phyloP scores from a whole-genome alignment of 2,797 vertebrate genomes.

The Vireo griseus region DNA sequence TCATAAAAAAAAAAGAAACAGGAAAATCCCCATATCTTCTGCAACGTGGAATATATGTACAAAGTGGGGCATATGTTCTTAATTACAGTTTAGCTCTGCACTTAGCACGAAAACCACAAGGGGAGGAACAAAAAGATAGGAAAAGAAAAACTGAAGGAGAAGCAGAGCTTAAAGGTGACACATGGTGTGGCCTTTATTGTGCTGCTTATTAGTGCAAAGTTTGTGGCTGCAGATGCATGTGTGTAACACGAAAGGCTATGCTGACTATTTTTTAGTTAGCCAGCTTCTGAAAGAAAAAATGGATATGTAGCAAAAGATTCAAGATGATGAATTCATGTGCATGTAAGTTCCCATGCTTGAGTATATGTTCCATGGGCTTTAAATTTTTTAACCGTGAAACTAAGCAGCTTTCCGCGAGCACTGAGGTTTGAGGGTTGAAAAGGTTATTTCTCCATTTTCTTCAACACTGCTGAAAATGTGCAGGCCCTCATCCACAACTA shows the following conservation, averaged over 20 bases:
- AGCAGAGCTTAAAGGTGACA: background rate
- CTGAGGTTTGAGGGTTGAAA: background rate
- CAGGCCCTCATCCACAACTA: background rate
- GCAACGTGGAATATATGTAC: background rate
- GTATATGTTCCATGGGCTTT: background rate
- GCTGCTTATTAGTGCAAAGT: background rate
- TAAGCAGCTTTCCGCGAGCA: background rate
- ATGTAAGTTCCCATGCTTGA: background rate
- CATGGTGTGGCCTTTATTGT: background rate
- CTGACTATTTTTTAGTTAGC: background rate
- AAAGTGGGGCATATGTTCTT: background rate
- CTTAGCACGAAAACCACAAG: background rate
- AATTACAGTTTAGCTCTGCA: background rate
- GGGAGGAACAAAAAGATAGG: rapidly evolving
- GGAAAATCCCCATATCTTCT: background rate
- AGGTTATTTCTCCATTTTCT: background rate
- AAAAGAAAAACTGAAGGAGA: background rate
- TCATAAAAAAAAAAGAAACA: background rate
- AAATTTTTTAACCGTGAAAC: background rate
- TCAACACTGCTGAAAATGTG: background rate
- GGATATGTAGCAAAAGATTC: background rate
- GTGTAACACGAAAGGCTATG: background rate
- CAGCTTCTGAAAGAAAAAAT: background rate
- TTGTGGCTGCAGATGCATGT: background rate
- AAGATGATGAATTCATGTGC: background rate